Percentiles rank a stretch among this genome's conserved stretches.
Evolutionary conservation across 2,888 invertebrate genomes (phyloP).

Genomic region (Eumerus sabulonum): DNA sequence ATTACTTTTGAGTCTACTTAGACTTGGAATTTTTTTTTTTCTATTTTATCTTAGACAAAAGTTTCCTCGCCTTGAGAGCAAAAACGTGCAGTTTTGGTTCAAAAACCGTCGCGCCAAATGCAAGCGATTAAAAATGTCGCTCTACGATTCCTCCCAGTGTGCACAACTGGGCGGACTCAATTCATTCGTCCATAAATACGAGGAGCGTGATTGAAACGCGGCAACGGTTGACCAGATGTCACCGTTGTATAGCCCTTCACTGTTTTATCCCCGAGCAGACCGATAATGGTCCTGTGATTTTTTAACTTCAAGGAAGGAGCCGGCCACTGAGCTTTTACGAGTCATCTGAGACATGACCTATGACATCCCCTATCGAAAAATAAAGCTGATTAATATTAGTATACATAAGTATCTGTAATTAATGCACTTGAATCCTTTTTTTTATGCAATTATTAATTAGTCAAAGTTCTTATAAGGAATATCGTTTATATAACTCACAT

Average conservation of each 20-base stretch:
- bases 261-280: slow-evolving; percentile 52
- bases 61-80: slow-evolving; percentile 98
- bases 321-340: too few species aligned
- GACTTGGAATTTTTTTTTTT: not conserved
- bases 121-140: slow-evolving; percentile 95
- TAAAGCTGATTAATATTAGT: slow-evolving; percentile 2
- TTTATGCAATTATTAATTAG: slow-evolving; percentile 56
- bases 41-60: slow-evolving; percentile 85
- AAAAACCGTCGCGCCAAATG: slow-evolving; percentile 99
- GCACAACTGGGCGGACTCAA: slow-evolving; percentile 75
- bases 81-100: slow-evolving; percentile 99
- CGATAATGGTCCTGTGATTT: slow-evolving; percentile 25
- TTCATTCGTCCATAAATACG: slow-evolving; percentile 78
- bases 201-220: slow-evolving; percentile 76
- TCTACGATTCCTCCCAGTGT: slow-evolving; percentile 83
- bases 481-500: slow-evolving; percentile 10
- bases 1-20: not conserved
- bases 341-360: too few species aligned
- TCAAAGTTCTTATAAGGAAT: slow-evolving; percentile 55
- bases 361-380: slow-evolving; percentile 12
- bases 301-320: too few species aligned
- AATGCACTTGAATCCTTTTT: slow-evolving; percentile 58
- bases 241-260: slow-evolving; percentile 35
- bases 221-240: slow-evolving; percentile 38
- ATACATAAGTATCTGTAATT: slow-evolving; percentile 18